Conservation (phyloP, 2,113 vertebrate species). For the Tachycineta bicolor region DNA sequence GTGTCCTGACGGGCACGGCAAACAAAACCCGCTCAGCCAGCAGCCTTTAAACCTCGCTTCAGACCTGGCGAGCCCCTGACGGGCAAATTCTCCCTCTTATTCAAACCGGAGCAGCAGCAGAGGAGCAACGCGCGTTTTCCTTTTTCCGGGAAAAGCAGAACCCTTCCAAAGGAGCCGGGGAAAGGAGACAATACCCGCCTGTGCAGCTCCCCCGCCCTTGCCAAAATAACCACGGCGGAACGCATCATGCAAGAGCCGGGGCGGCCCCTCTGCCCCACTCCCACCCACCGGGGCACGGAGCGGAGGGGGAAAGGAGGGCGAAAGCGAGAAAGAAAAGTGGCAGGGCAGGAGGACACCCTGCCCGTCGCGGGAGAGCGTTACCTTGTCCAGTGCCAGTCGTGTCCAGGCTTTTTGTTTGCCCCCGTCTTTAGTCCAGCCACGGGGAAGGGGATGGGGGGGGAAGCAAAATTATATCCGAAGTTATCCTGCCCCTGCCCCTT, state of each 20-base stretch:
- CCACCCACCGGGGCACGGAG: not conserved
- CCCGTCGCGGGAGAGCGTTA: slow-evolving; percentile 33
- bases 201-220: not conserved
- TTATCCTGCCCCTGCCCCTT: not conserved
- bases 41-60: not conserved
- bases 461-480: slow-evolving; percentile 18
- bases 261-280: not conserved
- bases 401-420: slow-evolving; percentile 63
- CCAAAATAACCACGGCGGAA: not conserved
- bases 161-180: not conserved
- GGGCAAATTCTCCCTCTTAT: not conserved
- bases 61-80: not conserved
- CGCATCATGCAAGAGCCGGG: not conserved
- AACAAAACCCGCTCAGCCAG: not conserved
- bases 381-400: slow-evolving; percentile 62
- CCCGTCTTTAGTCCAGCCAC: slow-evolving; percentile 59
- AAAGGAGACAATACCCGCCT: not conserved
- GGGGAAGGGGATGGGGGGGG: not conserved
- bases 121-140: not conserved
- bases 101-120: not conserved
- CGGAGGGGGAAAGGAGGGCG: not conserved
- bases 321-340: not conserved
- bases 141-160: not conserved
- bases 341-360: not conserved
- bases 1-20: not conserved